These are phyloP conservation scores for Crax fasciolata DNA, from an alignment of 2,797 vertebrate genomes.

Conservation along the genomic window DNA sequence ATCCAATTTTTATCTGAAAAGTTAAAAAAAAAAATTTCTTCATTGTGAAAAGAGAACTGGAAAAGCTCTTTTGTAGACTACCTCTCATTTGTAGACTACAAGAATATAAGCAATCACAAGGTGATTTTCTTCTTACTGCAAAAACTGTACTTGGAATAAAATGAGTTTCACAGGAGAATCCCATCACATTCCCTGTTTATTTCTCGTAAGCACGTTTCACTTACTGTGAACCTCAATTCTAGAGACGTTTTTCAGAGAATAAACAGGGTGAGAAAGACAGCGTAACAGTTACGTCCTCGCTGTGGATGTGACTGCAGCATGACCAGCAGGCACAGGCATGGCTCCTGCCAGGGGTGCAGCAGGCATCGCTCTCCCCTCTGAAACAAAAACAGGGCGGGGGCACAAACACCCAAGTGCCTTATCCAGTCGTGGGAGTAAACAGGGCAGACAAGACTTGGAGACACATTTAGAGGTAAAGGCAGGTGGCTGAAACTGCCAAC, in stretches of 20 bases:
- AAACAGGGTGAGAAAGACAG: background rate
- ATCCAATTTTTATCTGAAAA: background rate
- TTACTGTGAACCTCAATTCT: background rate
- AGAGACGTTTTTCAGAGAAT: background rate
- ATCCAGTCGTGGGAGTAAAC: background rate
- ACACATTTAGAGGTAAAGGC: background rate
- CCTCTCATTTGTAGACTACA: background rate
- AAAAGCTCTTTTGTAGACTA: background rate
- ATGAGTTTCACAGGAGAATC: background rate
- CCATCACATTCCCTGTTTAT: background rate
- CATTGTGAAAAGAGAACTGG: background rate
- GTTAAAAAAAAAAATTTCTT: background rate
- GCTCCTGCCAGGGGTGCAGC: background rate
- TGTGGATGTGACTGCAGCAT: background rate
- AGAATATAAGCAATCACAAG: background rate
- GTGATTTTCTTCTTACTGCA: background rate
- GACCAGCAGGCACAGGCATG: background rate
- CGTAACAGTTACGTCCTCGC: background rate
- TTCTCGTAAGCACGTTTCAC: background rate
- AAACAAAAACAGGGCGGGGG: background rate
- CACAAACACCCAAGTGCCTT: background rate
- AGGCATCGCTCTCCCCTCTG: background rate
- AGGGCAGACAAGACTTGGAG: slow-evolving; percentile 16
- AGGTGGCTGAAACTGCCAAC: background rate
- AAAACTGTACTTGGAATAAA: background rate